Conservation (phyloP, 2,797 vertebrate genomes). For the Hyperoplus immaculatus region DNA sequence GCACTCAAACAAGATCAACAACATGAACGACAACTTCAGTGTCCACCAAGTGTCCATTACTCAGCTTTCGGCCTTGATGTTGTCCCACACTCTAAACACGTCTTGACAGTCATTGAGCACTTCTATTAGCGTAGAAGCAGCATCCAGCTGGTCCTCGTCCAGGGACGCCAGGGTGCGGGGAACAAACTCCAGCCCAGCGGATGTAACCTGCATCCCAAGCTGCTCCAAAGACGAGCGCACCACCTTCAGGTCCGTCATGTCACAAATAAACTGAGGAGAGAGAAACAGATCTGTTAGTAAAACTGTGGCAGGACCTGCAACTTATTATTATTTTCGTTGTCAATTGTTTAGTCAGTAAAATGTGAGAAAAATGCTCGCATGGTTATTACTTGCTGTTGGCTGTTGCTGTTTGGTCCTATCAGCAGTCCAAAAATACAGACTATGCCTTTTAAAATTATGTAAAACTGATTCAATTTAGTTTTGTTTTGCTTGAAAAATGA, state of each 20-base stretch:
- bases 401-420: not conserved
- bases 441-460: not conserved
- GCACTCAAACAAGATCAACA: constrained; percentile 11
- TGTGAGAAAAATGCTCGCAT: not conserved
- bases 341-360: not conserved
- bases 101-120: constrained; percentile 83
- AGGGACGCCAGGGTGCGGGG: constrained; percentile 77
- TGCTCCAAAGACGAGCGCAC: constrained; percentile 84
- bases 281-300: constrained; percentile 14
- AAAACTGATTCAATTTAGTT: not conserved
- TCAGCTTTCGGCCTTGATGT: constrained; percentile 85
- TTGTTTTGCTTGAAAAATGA: not conserved
- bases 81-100: constrained; percentile 91
- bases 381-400: not conserved
- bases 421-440: not conserved
- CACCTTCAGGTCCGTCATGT: constrained; percentile 76
- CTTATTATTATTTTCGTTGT: not conserved
- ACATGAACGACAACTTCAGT: not conserved
- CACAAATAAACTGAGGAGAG: constrained; percentile 88
- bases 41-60: not conserved
- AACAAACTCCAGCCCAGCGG: constrained; percentile 86
- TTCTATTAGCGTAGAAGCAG: constrained; percentile 85
- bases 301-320: not conserved
- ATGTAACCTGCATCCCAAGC: constrained; percentile 83
- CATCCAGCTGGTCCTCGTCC: constrained; percentile 81